Percentiles rank a stretch among this genome's conserved stretches.
Conservation (phyloP, 2,888 invertebrate species). For the Athetis lepigone region DNA sequence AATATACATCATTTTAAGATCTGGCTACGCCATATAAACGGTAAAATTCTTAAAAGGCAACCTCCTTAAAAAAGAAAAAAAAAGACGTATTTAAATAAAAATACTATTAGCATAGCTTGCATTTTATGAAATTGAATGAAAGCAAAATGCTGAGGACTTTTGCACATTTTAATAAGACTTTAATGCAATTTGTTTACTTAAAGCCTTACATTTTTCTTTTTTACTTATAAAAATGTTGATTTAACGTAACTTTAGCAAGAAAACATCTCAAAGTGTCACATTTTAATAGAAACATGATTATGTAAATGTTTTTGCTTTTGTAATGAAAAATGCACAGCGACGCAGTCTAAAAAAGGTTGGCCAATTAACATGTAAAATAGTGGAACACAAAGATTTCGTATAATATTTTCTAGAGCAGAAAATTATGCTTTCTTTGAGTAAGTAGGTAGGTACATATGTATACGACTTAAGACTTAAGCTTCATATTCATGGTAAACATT, state of each 20-base stretch:
- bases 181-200: slow-evolving; percentile 53
- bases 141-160: slow-evolving; percentile 32
- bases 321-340: slow-evolving; percentile 73
- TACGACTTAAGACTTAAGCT: not conserved
- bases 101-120: slow-evolving; percentile 21
- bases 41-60: not conserved
- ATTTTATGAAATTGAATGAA: slow-evolving; percentile 32
- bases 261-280: slow-evolving; percentile 55
- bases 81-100: slow-evolving; percentile 31
- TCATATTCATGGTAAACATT: too few species aligned
- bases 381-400: slow-evolving; percentile 51
- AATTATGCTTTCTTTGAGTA: slow-evolving; percentile 15
- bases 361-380: slow-evolving; percentile 75
- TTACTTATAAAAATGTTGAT: slow-evolving; percentile 40
- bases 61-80: slow-evolving; percentile 23
- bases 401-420: slow-evolving; percentile 31
- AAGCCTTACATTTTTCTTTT: slow-evolving; percentile 13
- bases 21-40: not conserved
- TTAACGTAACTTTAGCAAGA: slow-evolving; percentile 40
- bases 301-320: slow-evolving; percentile 70
- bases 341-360: slow-evolving; percentile 66
- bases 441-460: not conserved
- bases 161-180: slow-evolving; percentile 42
- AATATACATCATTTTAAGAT: too few species aligned
- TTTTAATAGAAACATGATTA: slow-evolving; percentile 68